phyloP scores from a whole-genome alignment of 2,113 vertebrate genomes.

The Brevimyrus niger region DNA sequence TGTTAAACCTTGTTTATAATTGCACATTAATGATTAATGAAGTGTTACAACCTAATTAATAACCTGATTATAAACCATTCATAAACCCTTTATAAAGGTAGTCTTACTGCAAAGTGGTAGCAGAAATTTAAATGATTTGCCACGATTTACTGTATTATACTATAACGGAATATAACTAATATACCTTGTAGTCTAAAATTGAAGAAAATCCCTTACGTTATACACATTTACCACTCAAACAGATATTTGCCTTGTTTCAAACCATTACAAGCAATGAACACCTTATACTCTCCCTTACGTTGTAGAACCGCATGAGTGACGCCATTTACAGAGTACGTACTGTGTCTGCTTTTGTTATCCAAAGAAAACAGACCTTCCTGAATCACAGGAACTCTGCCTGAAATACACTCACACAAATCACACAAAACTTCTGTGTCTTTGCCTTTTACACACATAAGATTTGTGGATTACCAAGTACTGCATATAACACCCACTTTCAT shows the following conservation, averaged over 20 bases:
- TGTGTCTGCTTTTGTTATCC: background rate
- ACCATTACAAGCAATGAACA: background rate
- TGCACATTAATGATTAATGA: background rate
- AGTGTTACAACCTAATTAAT: background rate
- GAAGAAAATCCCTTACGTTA: background rate
- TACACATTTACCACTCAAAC: background rate
- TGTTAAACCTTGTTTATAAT: background rate
- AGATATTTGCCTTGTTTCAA: background rate
- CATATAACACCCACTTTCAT: background rate
- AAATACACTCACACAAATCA: background rate
- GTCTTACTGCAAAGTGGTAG: background rate
- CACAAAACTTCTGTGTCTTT: background rate
- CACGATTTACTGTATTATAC: background rate
- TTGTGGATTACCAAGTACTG: background rate
- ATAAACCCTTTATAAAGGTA: background rate
- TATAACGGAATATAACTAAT: background rate
- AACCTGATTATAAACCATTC: background rate
- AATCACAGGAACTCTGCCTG: background rate
- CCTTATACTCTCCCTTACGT: background rate
- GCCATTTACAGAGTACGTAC: conserved; percentile 2
- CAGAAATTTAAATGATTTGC: background rate
- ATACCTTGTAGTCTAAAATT: background rate
- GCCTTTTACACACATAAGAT: background rate
- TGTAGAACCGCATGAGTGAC: background rate
- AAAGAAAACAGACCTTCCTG: conserved; percentile 7